Evolutionary conservation across 2,888 invertebrate genomes (phyloP), one percentile per base, ranked within the genome.

Genomic region (Philopedon plagiatum): DNA sequence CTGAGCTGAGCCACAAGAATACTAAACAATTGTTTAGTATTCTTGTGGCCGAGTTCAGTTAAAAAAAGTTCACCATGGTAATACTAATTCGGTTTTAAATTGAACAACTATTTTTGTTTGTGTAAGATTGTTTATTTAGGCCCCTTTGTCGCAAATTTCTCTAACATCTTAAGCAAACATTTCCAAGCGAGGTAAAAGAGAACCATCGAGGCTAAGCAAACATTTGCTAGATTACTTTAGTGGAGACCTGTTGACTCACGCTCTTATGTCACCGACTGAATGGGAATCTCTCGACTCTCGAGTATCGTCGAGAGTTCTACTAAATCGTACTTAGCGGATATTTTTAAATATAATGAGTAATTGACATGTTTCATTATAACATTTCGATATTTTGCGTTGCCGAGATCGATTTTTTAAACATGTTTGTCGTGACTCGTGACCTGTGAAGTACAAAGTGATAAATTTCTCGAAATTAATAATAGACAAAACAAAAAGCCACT

Each of bases 91-190:
- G n/a, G n/a, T n/a, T n/a, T n/a, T n/a, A n/a, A n/a, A n/a, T n/a
- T n/a, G n/a, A n/a, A n/a, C n/a, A n/a, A n/a, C n/a, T n/a, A n/a
- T n/a, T n/a, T n/a, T n/a, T n/a, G n/a, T n/a, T n/a, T n/a, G n/a
- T n/a, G n/a, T n/a, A 54, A 29, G n/a, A 15, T 7, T 54, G 51
- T 54, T 54, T 54, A 9, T 11, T 29, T 29, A 54, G 51, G 51
- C 51, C 51, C 29, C 29, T 54, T 54, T 39, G 29, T 15, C 51
- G 9, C 11, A 7, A 29, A 9, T 21, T 54, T 3, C 9, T 15
- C 51, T 54, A 54, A 54, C 51, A 54, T 29, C 15, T 54, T 54
- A 21, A 21, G n/a, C 23, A 39, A 58, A 58, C 58, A 58, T 21
- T 41, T 39, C 37, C 13, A 58, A 41, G 51, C 11, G 21, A 26